Evolutionary conservation across 2,888 invertebrate species (phyloP).

Genomic region (Apamea anceps): DNA sequence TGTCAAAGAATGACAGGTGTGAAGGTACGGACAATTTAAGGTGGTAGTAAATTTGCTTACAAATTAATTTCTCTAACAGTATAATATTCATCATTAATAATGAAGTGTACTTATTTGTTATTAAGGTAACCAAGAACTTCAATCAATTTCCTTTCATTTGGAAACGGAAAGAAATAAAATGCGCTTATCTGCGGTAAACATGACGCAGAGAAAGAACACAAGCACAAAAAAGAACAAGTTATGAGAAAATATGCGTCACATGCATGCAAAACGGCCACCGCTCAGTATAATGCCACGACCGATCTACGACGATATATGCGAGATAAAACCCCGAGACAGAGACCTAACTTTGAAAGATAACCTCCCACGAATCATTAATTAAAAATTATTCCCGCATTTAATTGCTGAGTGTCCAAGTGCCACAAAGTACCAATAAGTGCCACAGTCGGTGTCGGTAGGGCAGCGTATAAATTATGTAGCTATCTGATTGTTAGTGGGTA

Average conservation of each 20-base stretch:
- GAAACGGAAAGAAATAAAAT: not conserved
- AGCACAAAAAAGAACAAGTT: not conserved
- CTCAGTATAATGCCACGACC: not conserved
- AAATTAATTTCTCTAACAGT: accelerated
- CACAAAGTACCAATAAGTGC: constrained; percentile 52
- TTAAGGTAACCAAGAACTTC: not conserved
- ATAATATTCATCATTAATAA: not conserved
- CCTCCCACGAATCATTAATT: not conserved
- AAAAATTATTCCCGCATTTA: constrained; percentile 26
- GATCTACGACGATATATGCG: not conserved
- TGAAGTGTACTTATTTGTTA: not conserved
- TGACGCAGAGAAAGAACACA: not conserved
- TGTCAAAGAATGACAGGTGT: not conserved
- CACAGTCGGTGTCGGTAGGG: constrained; percentile 21
- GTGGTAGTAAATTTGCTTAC: not conserved
- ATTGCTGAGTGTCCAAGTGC: constrained; percentile 35
- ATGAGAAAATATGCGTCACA: not conserved
- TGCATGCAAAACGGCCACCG: not conserved
- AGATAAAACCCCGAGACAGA: not conserved
- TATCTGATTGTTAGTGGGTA: constrained; percentile 59
- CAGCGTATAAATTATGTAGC: constrained; percentile 56
- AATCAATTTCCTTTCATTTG: not conserved
- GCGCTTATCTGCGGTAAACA: no score
- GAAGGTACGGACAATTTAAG: no score
- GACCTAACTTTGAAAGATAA: not conserved